Evolutionary conservation across 1,140 invertebrate genomes (phyloP).

Genomic region (Sycophila sp.): DNA sequence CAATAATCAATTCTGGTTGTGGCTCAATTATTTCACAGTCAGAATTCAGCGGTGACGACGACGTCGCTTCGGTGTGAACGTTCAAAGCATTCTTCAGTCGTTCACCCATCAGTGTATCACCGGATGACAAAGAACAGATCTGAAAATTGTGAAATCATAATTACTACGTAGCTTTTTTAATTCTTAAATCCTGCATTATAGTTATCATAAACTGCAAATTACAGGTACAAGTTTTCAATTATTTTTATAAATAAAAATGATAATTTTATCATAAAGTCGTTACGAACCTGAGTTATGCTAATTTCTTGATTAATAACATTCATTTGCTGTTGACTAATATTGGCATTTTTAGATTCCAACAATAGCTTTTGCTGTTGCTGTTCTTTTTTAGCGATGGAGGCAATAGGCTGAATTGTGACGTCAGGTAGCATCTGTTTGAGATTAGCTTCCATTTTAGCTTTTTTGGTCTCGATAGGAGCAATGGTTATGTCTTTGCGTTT

Average conservation of each 20-base stretch:
- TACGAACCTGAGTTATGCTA: constrained; percentile 62
- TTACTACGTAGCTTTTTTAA: background rate
- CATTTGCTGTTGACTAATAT: constrained; percentile 58
- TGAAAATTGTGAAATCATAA: background rate
- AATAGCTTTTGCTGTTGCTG: constrained; percentile 50
- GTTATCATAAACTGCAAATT: too few species aligned
- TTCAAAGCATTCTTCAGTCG: constrained; percentile 54
- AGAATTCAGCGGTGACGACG: constrained; percentile 48
- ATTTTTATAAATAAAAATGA: background rate
- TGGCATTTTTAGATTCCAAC: constrained; percentile 47
- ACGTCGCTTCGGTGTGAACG: constrained; percentile 32
- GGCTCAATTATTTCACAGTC: constrained; percentile 63
- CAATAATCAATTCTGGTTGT: constrained; percentile 62
- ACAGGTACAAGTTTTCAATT: background rate
- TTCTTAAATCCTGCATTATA: too few species aligned
- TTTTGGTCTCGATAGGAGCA: constrained; percentile 57
- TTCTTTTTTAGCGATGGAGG: constrained; percentile 30
- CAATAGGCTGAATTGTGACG: constrained; percentile 60
- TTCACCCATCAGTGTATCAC: constrained; percentile 45
- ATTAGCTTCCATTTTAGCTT: constrained; percentile 58
- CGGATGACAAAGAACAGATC: constrained; percentile 28
- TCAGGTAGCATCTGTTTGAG: constrained; percentile 59
- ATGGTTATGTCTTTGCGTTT: constrained; percentile 60
- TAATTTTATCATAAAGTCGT: too few species aligned
- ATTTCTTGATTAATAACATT: constrained; percentile 63